Conservation (phyloP, 2,888 invertebrate species). For the Diaprepes abbreviatus region DNA sequence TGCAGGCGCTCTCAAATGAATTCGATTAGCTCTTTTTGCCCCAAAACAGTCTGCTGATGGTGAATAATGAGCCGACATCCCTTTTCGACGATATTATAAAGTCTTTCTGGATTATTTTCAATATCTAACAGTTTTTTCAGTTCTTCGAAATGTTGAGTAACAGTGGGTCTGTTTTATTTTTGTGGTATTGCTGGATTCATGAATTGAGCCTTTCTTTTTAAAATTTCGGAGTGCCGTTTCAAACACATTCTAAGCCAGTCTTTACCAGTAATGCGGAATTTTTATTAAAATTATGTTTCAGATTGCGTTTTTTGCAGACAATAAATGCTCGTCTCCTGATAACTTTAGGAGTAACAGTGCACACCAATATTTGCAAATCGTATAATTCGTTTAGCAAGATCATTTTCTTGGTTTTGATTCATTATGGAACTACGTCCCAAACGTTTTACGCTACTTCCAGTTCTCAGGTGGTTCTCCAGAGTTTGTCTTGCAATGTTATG, state of each 20-base stretch:
- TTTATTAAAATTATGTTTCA: neutral
- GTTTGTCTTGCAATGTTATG: neutral
- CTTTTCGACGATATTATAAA: conserved; percentile 57
- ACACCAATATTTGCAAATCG: neutral
- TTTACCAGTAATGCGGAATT: neutral
- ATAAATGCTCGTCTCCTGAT: neutral
- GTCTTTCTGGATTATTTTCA: neutral
- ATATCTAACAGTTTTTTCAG: neutral
- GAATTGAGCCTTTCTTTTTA: conserved; percentile 10
- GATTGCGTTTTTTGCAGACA: neutral
- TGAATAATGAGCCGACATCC: conserved; percentile 42
- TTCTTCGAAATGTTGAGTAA: neutral
- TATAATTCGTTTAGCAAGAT: neutral
- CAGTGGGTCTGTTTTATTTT: neutral
- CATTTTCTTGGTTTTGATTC: neutral
- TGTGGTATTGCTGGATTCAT: conserved; percentile 8
- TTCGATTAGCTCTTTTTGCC: conserved; percentile 56
- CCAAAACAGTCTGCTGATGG: conserved; percentile 53
- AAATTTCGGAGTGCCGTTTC: neutral
- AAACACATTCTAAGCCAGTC: neutral
- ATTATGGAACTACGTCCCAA: neutral
- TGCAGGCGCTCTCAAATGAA: conserved; percentile 58
- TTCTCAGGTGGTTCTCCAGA: neutral
- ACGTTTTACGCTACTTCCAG: neutral
- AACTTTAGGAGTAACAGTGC: neutral